Evolutionary conservation across 2,888 invertebrate species (phyloP).

Genomic region (Dorcus parallelipipedus): DNA sequence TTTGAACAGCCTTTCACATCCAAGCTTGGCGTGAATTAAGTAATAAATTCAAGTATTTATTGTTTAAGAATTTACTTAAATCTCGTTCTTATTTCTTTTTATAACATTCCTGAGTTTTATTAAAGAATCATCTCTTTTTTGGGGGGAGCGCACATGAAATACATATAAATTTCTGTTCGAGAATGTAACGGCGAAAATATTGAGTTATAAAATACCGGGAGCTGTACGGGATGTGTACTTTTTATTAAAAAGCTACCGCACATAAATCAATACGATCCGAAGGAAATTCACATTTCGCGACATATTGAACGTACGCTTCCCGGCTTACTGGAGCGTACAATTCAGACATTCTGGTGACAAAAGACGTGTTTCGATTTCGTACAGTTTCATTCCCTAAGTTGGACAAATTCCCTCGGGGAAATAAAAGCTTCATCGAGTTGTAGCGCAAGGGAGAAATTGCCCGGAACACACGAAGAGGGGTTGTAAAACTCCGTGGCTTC

Average conservation of each 20-base stretch:
- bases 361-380: conserved; percentile 45
- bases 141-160: too few species aligned
- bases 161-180: too few species aligned
- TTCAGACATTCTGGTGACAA: conserved; percentile 37
- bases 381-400: conserved; percentile 40
- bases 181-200: too few species aligned
- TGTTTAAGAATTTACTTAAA: too few species aligned
- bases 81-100: too few species aligned
- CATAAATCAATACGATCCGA: background rate
- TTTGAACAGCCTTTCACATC: too few species aligned
- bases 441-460: conserved; percentile 42
- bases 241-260: background rate
- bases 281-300: background rate
- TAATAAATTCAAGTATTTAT: too few species aligned
- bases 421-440: conserved; percentile 49
- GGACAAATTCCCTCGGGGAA: conserved; percentile 45
- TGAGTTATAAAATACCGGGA: too few species aligned
- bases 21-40: too few species aligned
- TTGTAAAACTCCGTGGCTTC: conserved; percentile 40
- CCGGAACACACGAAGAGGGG: conserved; percentile 42
- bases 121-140: too few species aligned
- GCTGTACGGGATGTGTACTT: too few species aligned
- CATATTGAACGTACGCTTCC: conserved; percentile 9
- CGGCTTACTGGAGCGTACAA: conserved; percentile 13
- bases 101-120: too few species aligned